A percentile compares a stretch with the other conserved stretches of the same genome.
These are phyloP conservation scores for Siniperca knerii DNA, from an alignment of 2,113 vertebrate species.

Conservation along the genomic window DNA sequence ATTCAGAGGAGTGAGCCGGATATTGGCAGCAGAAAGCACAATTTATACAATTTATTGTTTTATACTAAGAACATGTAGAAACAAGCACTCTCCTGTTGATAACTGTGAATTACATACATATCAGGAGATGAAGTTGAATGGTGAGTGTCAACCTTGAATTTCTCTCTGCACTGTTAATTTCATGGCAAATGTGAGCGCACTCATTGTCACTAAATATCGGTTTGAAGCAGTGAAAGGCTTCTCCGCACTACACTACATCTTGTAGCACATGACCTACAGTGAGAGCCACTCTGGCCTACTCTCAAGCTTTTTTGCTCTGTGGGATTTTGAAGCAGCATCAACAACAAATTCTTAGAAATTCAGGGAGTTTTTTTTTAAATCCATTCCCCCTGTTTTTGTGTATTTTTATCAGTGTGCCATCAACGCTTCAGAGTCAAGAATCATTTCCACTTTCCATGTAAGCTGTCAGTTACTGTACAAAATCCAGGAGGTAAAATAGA, in stretches of 20 bases:
- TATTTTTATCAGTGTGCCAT: constrained; percentile 14
- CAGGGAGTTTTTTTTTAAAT: background rate
- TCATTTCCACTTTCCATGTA: background rate
- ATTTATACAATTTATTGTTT: constrained; percentile 55
- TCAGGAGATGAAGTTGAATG: background rate
- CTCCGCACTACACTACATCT: background rate
- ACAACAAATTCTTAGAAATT: constrained; percentile 24
- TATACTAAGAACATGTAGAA: constrained; percentile 41
- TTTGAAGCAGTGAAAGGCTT: constrained; percentile 20
- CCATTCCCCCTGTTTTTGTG: background rate
- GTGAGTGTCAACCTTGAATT: constrained; percentile 11
- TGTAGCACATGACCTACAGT: background rate
- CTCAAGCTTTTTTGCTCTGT: background rate
- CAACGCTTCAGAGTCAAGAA: background rate
- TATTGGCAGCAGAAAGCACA: constrained; percentile 49
- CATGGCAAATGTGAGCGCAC: background rate
- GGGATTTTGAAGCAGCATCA: constrained; percentile 1
- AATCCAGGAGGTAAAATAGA: background rate
- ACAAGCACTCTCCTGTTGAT: background rate
- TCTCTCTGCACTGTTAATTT: constrained; percentile 24
- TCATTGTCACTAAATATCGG: constrained; percentile 12
- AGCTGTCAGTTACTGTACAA: constrained; percentile 12
- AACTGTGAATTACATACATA: background rate
- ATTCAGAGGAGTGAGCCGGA: constrained; percentile 65
- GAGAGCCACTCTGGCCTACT: constrained; percentile 22